phyloP scores from a whole-genome alignment of 2,113 vertebrate genomes.

The Thermophis baileyi region DNA sequence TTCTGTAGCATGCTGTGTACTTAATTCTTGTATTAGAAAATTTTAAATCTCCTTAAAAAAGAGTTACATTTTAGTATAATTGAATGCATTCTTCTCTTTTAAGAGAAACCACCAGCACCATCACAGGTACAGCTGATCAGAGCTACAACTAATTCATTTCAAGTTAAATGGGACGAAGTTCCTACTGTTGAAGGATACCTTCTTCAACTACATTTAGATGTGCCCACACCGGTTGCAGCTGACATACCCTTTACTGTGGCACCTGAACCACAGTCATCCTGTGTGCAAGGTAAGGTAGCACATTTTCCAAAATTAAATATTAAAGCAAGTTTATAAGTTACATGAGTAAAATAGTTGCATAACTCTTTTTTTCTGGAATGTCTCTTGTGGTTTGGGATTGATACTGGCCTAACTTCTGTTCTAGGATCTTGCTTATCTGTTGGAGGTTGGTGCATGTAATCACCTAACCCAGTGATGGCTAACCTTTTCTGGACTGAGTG shows the following conservation, averaged over 20 bases:
- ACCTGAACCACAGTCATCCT: conserved; percentile 59
- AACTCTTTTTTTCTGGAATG: not conserved
- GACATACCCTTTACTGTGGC: conserved; percentile 43
- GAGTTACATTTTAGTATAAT: not conserved
- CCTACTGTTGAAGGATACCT: conserved; percentile 89
- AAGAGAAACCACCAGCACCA: conserved; percentile 84
- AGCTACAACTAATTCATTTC: conserved; percentile 91
- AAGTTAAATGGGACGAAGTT: conserved; percentile 94
- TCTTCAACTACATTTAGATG: conserved; percentile 83
- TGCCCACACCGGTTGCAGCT: conserved; percentile 44
- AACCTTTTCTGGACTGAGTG: too few species aligned
- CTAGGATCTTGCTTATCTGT: not conserved
- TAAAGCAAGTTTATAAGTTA: not conserved
- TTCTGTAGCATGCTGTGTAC: not conserved
- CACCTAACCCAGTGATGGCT: not conserved
- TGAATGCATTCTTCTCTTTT: conserved; percentile 40
- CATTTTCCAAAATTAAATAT: not conserved
- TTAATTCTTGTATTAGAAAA: not conserved
- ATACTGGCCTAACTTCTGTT: not conserved
- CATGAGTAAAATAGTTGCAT: not conserved
- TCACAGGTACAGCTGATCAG: conserved; percentile 88
- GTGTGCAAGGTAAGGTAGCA: conserved; percentile 63
- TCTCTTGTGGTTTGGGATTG: not conserved
- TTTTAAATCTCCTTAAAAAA: not conserved
- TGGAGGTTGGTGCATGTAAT: not conserved